Evolutionary conservation across 2,113 vertebrate genomes (phyloP).

Genomic region (Erpornis zantholeuca): DNA sequence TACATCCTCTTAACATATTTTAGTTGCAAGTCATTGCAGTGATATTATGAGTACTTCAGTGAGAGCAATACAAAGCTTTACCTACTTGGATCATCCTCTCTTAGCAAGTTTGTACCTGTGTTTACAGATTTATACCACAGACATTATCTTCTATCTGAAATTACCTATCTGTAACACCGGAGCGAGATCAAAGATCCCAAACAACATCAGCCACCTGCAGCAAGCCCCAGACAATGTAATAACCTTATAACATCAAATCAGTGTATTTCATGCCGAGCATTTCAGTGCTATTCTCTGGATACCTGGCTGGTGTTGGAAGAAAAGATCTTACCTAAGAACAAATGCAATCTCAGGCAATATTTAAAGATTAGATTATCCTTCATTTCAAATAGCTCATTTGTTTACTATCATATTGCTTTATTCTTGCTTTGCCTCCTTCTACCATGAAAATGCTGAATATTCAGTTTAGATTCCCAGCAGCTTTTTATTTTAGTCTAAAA

Average conservation of each 20-base stretch:
- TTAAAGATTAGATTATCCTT: constrained; percentile 65
- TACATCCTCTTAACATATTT: neutral
- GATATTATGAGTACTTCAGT: neutral
- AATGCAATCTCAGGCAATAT: constrained; percentile 49
- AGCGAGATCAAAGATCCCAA: constrained; percentile 26
- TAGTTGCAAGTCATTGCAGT: constrained; percentile 44
- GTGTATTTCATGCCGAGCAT: neutral
- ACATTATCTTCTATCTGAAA: constrained; percentile 6
- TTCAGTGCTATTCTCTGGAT: neutral
- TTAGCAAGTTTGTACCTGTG: neutral
- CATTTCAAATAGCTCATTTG: constrained; percentile 54
- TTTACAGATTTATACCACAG: constrained; percentile 17
- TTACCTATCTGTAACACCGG: constrained; percentile 15
- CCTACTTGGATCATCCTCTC: neutral
- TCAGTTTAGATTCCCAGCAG: constrained; percentile 63
- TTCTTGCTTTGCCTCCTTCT: constrained; percentile 37
- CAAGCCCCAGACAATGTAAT: constrained; percentile 33
- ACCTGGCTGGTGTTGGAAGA: constrained; percentile 19
- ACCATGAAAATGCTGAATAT: constrained; percentile 66
- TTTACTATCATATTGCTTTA: constrained; percentile 45
- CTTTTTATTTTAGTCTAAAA: constrained; percentile 61
- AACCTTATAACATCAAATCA: constrained; percentile 5
- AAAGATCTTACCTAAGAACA: constrained; percentile 47
- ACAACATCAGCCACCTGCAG: constrained; percentile 28
- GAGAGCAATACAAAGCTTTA: neutral